These are phyloP conservation scores for Trichomycterus rosablanca DNA, from an alignment of 2,113 vertebrate genomes.

Conservation along the genomic window DNA sequence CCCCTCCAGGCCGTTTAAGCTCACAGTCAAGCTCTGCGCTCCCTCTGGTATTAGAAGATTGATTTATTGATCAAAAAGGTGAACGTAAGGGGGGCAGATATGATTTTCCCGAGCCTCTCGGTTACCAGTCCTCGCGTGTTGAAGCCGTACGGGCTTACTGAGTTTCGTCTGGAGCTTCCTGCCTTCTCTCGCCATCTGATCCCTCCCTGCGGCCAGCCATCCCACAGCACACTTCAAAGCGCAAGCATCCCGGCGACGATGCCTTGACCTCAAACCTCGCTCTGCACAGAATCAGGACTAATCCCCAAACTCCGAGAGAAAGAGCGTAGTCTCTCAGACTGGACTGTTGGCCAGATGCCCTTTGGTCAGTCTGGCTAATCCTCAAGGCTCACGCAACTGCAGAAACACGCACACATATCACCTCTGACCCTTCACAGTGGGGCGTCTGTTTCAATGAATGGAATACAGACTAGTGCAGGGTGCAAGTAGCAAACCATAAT, in stretches of 20 bases:
- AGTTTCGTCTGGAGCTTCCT: constrained; percentile 49
- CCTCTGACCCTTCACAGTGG: too few species aligned
- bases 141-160: constrained; percentile 32
- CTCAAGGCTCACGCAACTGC: constrained; percentile 1
- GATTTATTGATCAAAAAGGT: not conserved
- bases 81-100: not conserved
- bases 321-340: constrained; percentile 3
- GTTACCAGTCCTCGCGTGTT: constrained; percentile 38
- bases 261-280: constrained; percentile 53
- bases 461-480: too few species aligned
- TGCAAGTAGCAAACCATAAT: too few species aligned
- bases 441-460: too few species aligned
- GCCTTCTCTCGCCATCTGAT: not conserved
- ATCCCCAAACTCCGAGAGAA: constrained; percentile 6
- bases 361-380: not conserved
- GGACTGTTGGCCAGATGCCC: not conserved
- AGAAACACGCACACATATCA: constrained; percentile 2
- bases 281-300: constrained; percentile 40
- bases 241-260: constrained; percentile 51
- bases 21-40: not conserved
- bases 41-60: not conserved
- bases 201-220: constrained; percentile 3
- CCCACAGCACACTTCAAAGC: constrained; percentile 58
- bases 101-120: constrained; percentile 8
- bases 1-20: not conserved